A percentile compares a stretch with the other conserved stretches of the same genome.
Evolutionary conservation across 2,888 invertebrate genomes (phyloP).

Genomic region (Bimastos eiseni): DNA sequence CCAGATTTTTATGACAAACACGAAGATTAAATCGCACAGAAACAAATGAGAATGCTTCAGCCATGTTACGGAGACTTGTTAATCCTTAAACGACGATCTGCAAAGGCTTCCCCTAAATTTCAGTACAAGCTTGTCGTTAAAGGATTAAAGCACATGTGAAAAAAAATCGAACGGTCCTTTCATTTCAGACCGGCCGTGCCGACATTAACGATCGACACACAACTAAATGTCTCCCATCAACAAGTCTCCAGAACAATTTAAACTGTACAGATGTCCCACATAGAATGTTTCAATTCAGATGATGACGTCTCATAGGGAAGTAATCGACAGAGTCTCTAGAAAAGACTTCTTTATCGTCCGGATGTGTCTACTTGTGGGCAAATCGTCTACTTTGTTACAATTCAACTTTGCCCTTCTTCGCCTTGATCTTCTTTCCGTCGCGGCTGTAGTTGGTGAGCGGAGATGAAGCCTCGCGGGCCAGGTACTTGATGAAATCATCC

Average conservation of each 20-base stretch:
- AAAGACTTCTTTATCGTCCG: not conserved
- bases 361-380: not conserved
- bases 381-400: slow-evolving; percentile 27
- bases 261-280: slow-evolving; percentile 6
- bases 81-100: too few species aligned
- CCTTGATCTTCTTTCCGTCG: slow-evolving; percentile 70
- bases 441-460: slow-evolving; percentile 86
- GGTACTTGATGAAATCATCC: slow-evolving; percentile 91
- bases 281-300: not conserved
- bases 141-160: too few species aligned
- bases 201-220: not conserved
- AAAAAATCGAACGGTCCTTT: too few species aligned
- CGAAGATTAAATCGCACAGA: not conserved
- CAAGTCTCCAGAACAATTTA: not conserved
- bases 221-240: not conserved
- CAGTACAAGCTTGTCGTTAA: too few species aligned
- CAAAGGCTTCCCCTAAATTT: too few species aligned
- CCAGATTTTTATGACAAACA: not conserved
- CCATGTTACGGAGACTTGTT: slow-evolving; percentile 13
- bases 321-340: slow-evolving; percentile 18
- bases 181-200: not conserved
- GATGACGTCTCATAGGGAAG: not conserved
- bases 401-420: slow-evolving; percentile 32
- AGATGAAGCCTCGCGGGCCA: slow-evolving; percentile 85
- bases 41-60: slow-evolving; percentile 13